phyloP scores from a whole-genome alignment of 2,888 invertebrate species.

The Lasius fuliginosus region DNA sequence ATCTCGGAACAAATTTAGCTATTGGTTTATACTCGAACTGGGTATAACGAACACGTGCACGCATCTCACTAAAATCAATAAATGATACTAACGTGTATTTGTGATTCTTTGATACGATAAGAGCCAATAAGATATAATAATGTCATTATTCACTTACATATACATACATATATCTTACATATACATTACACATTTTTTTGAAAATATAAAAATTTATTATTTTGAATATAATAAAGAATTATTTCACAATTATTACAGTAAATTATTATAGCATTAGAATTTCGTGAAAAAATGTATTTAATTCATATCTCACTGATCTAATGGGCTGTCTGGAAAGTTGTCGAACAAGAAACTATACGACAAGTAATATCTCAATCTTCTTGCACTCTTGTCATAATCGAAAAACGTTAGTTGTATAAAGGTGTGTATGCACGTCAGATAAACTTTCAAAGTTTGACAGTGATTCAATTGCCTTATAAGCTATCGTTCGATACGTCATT shows the following conservation, averaged over 20 bases:
- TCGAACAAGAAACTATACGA: conserved; percentile 16
- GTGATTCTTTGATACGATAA: background rate
- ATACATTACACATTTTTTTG: background rate
- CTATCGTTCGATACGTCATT: conserved; percentile 41
- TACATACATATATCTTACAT: too few species aligned
- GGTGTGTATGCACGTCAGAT: conserved; percentile 19
- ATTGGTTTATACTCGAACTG: background rate
- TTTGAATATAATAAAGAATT: background rate
- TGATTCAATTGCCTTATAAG: conserved; percentile 37
- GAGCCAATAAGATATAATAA: background rate
- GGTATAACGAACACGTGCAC: background rate
- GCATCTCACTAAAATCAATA: conserved; percentile 5
- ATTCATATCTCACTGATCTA: background rate
- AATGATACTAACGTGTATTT: background rate
- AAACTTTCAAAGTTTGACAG: conserved; percentile 42
- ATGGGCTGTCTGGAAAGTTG: conserved; percentile 10
- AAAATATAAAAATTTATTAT: background rate
- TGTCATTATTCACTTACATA: background rate
- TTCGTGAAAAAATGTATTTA: background rate
- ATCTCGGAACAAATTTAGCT: conserved; percentile 32
- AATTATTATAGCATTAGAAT: background rate
- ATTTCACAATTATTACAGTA: background rate
- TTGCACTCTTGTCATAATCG: conserved; percentile 29
- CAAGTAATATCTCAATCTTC: conserved; percentile 39
- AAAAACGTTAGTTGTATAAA: conserved; percentile 21